Conservation (phyloP, 2,797 vertebrate species). For the Leucoraja ocellata region DNA sequence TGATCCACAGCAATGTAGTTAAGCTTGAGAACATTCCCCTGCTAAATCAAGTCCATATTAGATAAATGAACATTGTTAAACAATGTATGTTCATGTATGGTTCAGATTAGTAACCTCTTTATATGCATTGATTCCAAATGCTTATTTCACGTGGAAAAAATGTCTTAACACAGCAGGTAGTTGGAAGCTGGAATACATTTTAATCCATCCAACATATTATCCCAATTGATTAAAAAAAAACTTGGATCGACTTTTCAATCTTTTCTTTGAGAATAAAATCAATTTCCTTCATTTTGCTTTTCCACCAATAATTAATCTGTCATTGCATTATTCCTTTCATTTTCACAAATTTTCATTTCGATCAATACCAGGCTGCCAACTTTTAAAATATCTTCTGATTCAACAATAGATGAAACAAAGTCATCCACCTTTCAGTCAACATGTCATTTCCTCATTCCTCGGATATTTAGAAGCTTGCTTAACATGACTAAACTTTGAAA, state of each 20-base stretch:
- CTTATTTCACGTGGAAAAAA: neutral
- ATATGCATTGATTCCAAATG: neutral
- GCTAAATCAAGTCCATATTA: neutral
- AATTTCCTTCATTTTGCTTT: neutral
- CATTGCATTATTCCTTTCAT: neutral
- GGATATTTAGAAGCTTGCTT: neutral
- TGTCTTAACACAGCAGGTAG: too few relatives aligned
- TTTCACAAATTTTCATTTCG: neutral
- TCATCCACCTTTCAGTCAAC: neutral
- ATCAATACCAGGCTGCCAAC: neutral
- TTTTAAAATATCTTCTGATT: neutral
- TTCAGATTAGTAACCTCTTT: neutral
- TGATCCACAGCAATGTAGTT: neutral
- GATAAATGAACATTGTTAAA: neutral
- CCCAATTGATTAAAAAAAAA: neutral
- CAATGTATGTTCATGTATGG: too few relatives aligned
- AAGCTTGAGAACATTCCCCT: neutral
- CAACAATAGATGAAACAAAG: neutral
- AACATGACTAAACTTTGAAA: neutral
- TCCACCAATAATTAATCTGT: neutral
- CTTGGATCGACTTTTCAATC: neutral
- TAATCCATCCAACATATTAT: neutral
- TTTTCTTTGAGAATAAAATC: neutral
- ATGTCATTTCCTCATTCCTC: neutral
- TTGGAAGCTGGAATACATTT: too few relatives aligned